phyloP scores from a whole-genome alignment of 2,113 vertebrate species.

The Thunnus thynnus region DNA sequence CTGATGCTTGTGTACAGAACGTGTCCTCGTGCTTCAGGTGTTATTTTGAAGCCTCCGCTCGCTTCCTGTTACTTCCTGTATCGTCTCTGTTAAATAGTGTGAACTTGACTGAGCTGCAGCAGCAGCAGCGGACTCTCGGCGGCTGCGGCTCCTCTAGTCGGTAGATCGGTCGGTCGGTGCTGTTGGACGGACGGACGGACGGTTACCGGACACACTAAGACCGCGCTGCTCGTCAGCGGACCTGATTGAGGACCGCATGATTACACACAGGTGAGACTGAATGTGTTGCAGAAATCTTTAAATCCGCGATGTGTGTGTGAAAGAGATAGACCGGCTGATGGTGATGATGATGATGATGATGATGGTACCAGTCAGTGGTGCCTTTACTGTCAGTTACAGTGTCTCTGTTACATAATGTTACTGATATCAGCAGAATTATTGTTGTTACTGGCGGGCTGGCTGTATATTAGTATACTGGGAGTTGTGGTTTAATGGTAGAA shows the following conservation, averaged over 20 bases:
- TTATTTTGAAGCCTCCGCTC: constrained; percentile 37
- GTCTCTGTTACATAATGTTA: too few species aligned
- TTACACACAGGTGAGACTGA: not conserved
- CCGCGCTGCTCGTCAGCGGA: constrained; percentile 2
- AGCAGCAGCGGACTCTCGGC: not conserved
- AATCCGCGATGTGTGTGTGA: not conserved
- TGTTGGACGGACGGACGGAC: not conserved
- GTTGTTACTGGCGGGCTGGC: too few species aligned
- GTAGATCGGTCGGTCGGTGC: too few species aligned
- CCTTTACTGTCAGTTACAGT: not conserved
- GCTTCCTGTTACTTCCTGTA: not conserved
- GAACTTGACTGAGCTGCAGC: not conserved
- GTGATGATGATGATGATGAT: not conserved
- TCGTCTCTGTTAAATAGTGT: not conserved
- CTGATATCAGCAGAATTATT: too few species aligned
- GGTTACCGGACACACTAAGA: not conserved
- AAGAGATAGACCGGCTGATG: not conserved
- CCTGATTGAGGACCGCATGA: not conserved
- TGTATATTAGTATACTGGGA: too few species aligned
- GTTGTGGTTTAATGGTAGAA: too few species aligned
- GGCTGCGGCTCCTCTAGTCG: not conserved
- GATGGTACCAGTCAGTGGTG: too few species aligned
- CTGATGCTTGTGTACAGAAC: too few species aligned
- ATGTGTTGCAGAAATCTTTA: not conserved
- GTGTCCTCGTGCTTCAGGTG: not conserved